Evolutionary conservation across 1,140 invertebrate genomes (phyloP).

Genomic region (Tetranychus urticae): DNA sequence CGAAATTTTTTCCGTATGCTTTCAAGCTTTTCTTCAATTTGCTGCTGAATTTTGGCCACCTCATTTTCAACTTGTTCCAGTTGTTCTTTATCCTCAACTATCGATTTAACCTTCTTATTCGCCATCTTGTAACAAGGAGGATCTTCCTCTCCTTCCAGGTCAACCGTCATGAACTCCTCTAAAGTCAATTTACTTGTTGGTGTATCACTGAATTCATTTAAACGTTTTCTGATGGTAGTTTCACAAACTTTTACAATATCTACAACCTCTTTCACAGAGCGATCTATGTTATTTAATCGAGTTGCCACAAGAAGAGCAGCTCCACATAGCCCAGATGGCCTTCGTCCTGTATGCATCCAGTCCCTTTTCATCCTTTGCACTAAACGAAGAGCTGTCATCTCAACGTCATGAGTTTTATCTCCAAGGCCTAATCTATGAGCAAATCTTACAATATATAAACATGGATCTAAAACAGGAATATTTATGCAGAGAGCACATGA

Average conservation of each 20-base stretch:
- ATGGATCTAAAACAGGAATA: constrained; percentile 74
- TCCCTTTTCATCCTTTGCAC: constrained; percentile 95
- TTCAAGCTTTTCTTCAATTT: constrained; percentile 38
- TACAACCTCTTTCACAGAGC: constrained; percentile 66
- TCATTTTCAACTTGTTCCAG: constrained; percentile 22
- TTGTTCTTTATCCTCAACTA: constrained; percentile 34
- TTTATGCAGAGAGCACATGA: constrained; percentile 71
- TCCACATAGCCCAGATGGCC: constrained; percentile 86
- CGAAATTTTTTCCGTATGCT: constrained; percentile 31
- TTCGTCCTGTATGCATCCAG: constrained; percentile 78
- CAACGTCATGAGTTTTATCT: constrained; percentile 71
- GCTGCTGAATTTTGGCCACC: constrained; percentile 21
- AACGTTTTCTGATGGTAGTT: constrained; percentile 63
- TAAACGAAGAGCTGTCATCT: constrained; percentile 73
- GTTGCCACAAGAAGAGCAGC: constrained; percentile 82
- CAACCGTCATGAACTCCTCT: constrained; percentile 90
- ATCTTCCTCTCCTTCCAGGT: constrained; percentile 87
- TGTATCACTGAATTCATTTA: constrained; percentile 87
- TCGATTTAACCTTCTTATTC: constrained; percentile 49
- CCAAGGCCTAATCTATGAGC: constrained; percentile 80
- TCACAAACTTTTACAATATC: constrained; percentile 89
- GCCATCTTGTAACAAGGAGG: constrained; percentile 80
- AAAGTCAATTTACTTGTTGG: constrained; percentile 67
- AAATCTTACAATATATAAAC: constrained; percentile 77
- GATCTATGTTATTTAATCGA: constrained; percentile 67